Conservation (phyloP, 2,113 vertebrate genomes). For the Ctenodactylus gundi region DNA sequence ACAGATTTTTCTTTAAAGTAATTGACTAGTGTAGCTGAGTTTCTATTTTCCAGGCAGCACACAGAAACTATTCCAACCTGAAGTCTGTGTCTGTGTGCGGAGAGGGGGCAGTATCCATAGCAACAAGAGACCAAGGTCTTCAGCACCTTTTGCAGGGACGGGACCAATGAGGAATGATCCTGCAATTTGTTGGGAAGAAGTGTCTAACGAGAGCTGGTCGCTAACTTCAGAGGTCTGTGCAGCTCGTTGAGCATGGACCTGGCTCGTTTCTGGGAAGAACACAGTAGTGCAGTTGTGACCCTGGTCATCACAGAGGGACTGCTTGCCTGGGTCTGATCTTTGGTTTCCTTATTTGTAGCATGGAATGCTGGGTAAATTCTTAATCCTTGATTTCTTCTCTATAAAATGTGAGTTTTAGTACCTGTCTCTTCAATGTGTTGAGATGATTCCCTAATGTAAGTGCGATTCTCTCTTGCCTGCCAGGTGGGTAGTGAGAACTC, state of each 20-base stretch:
- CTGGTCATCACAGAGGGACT: rapidly evolving
- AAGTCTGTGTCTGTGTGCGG: too few species aligned
- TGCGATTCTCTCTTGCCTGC: rapidly evolving
- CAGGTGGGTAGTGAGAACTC: rapidly evolving
- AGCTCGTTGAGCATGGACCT: not conserved
- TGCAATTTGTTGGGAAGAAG: not conserved
- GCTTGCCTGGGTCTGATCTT: not conserved
- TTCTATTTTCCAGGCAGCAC: conserved; percentile 8
- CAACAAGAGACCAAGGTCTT: conserved; percentile 5
- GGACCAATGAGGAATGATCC: not conserved
- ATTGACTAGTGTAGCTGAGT: not conserved
- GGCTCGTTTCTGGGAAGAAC: not conserved
- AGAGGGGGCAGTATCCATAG: conserved; percentile 8
- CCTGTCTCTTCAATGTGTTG: not conserved
- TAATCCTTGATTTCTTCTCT: not conserved
- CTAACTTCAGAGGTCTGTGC: not conserved
- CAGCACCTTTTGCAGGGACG: not conserved
- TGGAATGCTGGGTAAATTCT: not conserved
- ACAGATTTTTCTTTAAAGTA: not conserved
- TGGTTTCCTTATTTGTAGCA: too few species aligned
- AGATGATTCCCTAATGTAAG: not conserved
- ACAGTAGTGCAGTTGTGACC: rapidly evolving
- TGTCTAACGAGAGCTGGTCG: not conserved
- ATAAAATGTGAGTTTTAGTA: not conserved
- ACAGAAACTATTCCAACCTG: not conserved